Base-by-base conservation (phyloP, 2,888 invertebrate genomes). In the Leptodirus hochenwartii region DNA sequence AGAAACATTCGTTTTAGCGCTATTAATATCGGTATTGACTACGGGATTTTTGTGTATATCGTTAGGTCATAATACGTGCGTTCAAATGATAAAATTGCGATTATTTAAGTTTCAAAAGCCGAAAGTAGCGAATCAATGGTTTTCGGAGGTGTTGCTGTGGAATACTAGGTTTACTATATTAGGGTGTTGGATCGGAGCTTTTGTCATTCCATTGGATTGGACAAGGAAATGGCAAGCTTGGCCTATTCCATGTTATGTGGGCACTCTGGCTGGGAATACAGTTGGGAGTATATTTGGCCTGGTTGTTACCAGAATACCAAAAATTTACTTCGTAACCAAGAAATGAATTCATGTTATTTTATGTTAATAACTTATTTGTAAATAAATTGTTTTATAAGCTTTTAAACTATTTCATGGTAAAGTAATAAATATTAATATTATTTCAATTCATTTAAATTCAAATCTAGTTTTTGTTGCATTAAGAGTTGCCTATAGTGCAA, bases 201-300 rank as follows among this genome's bases (percentile, higher is more conserved):
- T 79, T 32, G 76, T 80, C 2, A 80, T 90, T 39, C 88, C 90
- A 1, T 56, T 90, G 17, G 90, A 90, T 50, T 90, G 90, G 90
- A 80, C 87, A 51, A 64, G 74, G 27, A 77, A 80, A 0, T 90
- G 87, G 84, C 88, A 88, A 59, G 67, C 56, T 34, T 78, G 78
- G 77, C 78, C 78, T 0, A 68, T 76, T 40, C 71, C 78, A 1
- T 77, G 76, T 43, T 64, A 68, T 35, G 54, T 69, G 0, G 77
- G 77, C n/a, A 69, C 74, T 2, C 47, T 77, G 1, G 48, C 64
- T 27, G 77, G 76, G 4, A 71, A 64, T 43, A 50, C 64, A 3
- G 37, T 62, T 8, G 62, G 66, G 2, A 65, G 69, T 53, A 58
- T 67, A 12, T 9, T 25, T 11, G 10, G 10, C 12, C 6, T 25